Evolutionary conservation across 2,888 invertebrate genomes (phyloP), one percentile per base, ranked within the genome.

Genomic region (Scrobipalpa costella): DNA sequence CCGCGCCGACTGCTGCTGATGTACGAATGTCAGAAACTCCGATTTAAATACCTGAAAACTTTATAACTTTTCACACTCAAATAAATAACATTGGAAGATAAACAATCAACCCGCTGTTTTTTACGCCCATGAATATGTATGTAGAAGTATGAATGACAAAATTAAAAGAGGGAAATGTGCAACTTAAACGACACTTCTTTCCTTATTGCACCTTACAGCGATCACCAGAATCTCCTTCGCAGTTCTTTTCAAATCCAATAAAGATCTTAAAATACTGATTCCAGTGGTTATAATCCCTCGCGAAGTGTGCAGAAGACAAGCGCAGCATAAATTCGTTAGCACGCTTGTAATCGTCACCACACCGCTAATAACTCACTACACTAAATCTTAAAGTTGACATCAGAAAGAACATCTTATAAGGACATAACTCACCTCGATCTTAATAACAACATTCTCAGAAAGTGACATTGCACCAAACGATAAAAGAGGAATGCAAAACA

Each of bases 371-470:
- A 88, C 79, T 90, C 84, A 90, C 84, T 69, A 77, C 81, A 76
- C 81, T 91, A 90, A 87, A 90, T 91, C 90, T 88, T 83, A 88
- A 90, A 91, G 90, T 90, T 90, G 91, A 91, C 89, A 85, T 84
- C 84, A 85, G 88, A 90, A 89, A 90, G 90, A 90, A 85, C 85
- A 79, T 86, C 86, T 85, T 88, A 86, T 88, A 87, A 80, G 84
- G 86, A 76, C 67, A 85, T 90, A 86, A 83, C 79, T 89, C 81
- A 87, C 78, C 75, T 73, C 74, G 76, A 78, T 83, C 82, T 83
- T 83, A 81, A 84, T 84, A 85, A 83, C 61, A 49, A 57, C 38
- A 34, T 66, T 62, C 52, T 17, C 38, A 62, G 62, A 63, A 63
- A 47, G 7, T 59, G 60, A 49, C 49, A 57, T 33, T 47, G 60